These are phyloP conservation scores for Pristionchus japonicus DNA, from an alignment of 2,888 invertebrate species.

Conservation along the genomic window DNA sequence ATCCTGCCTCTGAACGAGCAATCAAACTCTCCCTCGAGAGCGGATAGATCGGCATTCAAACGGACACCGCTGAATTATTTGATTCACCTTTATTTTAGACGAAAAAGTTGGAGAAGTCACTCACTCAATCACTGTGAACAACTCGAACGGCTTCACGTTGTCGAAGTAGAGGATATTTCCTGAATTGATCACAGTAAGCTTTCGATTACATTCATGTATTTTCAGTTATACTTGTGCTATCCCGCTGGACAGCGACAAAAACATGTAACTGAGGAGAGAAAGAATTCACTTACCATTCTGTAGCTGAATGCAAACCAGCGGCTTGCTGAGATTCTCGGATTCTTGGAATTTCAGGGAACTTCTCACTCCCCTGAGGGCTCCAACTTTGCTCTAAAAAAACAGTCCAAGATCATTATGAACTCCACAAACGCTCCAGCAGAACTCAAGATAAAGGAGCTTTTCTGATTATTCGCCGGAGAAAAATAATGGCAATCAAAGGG, in stretches of 20 bases:
- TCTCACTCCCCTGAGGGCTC: neutral
- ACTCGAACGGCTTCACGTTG: neutral
- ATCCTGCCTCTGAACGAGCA: neutral
- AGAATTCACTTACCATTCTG: neutral
- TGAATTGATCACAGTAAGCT: no score
- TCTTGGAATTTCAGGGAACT: neutral
- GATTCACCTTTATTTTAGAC: neutral
- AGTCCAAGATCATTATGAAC: neutral
- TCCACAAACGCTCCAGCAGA: no score
- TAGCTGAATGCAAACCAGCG: neutral
- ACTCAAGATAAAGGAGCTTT: no score
- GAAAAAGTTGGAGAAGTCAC: neutral
- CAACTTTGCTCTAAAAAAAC: neutral
- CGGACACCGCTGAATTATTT: neutral
- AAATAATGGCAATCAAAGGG: neutral
- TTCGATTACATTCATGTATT: no score
- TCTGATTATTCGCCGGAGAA: no score
- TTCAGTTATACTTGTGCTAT: no score
- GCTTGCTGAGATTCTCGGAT: neutral
- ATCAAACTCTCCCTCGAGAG: neutral
- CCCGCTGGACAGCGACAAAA: no score
- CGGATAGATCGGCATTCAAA: neutral
- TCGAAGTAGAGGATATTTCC: neutral
- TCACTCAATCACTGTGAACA: neutral
- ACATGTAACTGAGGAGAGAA: no score